Evolutionary conservation across 2,888 invertebrate species (phyloP).

Genomic region (Euclidia mi): DNA sequence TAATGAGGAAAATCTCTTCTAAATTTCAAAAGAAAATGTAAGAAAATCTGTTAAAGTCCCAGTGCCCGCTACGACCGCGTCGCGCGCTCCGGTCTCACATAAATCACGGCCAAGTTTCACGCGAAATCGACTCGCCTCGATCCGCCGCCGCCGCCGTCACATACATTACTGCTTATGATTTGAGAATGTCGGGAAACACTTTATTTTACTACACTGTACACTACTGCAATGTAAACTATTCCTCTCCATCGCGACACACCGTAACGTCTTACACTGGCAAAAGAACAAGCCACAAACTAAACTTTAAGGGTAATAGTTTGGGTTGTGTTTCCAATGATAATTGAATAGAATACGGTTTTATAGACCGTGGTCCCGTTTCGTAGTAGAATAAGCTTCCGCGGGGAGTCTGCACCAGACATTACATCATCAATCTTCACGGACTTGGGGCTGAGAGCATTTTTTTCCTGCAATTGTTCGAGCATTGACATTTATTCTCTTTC

Average conservation of each 20-base stretch:
- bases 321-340: conserved; percentile 14
- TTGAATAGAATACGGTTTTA: conserved; percentile 6
- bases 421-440: conserved; percentile 51
- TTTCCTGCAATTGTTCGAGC: conserved; percentile 47
- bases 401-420: conserved; percentile 44
- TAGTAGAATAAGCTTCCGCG: conserved; percentile 37
- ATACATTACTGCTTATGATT: conserved; percentile 46
- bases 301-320: conserved; percentile 6
- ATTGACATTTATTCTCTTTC: conserved; percentile 54
- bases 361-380: conserved; percentile 19
- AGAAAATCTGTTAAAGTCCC: background rate
- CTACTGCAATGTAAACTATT: conserved; percentile 43
- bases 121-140: conserved; percentile 16
- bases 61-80: no score
- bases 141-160: conserved; percentile 11
- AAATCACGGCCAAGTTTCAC: conserved; percentile 23
- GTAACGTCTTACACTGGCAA: background rate
- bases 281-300: background rate
- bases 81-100: conserved; percentile 6
- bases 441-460: conserved; percentile 39
- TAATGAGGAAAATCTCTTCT: no score
- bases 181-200: conserved; percentile 38
- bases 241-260: background rate
- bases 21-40: background rate
- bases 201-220: conserved; percentile 48